Evolutionary conservation across 1,140 invertebrate genomes (phyloP).

Genomic region (Amphibalanus amphitrite): DNA sequence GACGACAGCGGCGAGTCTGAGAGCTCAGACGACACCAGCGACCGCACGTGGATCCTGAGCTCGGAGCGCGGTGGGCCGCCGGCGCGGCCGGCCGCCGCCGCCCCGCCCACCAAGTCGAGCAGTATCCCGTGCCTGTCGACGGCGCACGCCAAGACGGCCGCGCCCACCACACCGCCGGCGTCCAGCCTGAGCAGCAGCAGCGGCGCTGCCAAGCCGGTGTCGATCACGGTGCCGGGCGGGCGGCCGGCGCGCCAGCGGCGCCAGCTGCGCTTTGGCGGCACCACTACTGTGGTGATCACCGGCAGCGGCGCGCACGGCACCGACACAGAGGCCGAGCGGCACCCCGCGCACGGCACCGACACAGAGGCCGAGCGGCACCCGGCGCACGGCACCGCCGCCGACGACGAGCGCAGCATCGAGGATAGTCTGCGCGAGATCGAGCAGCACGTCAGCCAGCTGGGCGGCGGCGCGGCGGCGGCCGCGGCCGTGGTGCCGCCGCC

Average conservation of each 20-base stretch:
- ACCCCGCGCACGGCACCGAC: no score
- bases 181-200: neutral
- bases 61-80: neutral
- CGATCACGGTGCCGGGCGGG: neutral
- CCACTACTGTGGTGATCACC: constrained; percentile 14
- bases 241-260: constrained; percentile 5
- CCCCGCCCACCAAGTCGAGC: neutral
- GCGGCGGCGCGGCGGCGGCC: neutral
- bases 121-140: constrained; percentile 9
- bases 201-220: neutral
- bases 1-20: constrained; percentile 22
- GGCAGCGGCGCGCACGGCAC: neutral
- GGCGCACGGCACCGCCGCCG: constrained; percentile 9
- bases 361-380: constrained; percentile 4
- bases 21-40: constrained; percentile 24
- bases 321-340: no score
- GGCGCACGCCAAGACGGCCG: neutral
- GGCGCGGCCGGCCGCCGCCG: neutral
- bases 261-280: constrained; percentile 14
- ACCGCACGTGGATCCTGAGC: constrained; percentile 24
- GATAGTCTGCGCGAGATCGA: constrained; percentile 28
- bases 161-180: neutral
- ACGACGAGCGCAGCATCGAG: constrained; percentile 26
- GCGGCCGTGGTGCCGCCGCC: constrained; percentile 21
- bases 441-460: constrained; percentile 20